Evolutionary conservation across 2,888 invertebrate species (phyloP), one percentile per base, ranked within the genome.

Genomic region (Melinopterus prodromus): DNA sequence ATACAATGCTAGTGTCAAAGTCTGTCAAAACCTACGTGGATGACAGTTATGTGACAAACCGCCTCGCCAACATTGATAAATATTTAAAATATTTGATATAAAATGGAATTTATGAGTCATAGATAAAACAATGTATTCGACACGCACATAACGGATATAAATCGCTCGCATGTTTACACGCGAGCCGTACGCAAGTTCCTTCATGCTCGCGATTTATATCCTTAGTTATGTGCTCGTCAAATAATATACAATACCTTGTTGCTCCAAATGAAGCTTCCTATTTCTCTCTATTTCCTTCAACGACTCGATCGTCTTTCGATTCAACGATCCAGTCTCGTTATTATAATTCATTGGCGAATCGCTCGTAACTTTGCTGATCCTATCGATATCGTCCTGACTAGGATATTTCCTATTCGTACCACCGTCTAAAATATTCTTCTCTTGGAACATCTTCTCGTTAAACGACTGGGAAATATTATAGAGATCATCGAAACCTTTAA

Each of bases 201-300:
- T n/a, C n/a, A n/a, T n/a, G n/a, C n/a, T n/a, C n/a, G n/a, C n/a
- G n/a, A n/a, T n/a, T n/a, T n/a, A n/a, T n/a, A n/a, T n/a, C n/a
- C n/a, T n/a, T n/a, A n/a, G n/a, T n/a, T n/a, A n/a, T n/a, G n/a
- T n/a, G n/a, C n/a, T n/a, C n/a, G n/a, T n/a, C n/a, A n/a, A n/a
- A 70, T 70, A 16, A 70, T n/a, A 16, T 6, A 6, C 26, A 26
- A 26, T 90, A 96, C 97, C 97, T 94, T 97, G 97, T 89, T 97
- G 96, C 82, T 96, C 96, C 86, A 98, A 91, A 91, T 97, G 94
- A 84, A 95, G 91, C 86, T 96, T 93, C 79, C 97, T 91, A 89
- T 97, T 97, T 85, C 96, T 93, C 89, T 98, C 97, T 81, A 98
- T 96, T 90, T 97, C 97, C 90, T 95, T 95, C 80, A 98, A 91